Evolutionary conservation across 2,888 invertebrate species (phyloP), one percentile per base, ranked within the genome.

Genomic region (Emmelina monodactyla): DNA sequence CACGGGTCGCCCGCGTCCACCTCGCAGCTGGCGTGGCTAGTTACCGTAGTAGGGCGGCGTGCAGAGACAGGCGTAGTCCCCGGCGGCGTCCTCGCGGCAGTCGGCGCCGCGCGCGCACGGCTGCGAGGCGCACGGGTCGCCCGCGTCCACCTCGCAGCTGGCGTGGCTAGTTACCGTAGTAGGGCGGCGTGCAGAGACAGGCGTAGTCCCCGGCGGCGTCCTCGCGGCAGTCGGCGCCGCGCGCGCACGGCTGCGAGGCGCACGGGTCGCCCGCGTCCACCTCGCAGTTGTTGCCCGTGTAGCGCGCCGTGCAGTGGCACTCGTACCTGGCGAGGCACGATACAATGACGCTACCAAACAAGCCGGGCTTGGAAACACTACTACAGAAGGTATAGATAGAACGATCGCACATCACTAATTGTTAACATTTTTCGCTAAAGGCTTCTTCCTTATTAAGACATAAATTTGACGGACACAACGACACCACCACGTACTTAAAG

Each of bases 211-310:
- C 89, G 29, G 81, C 76, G 14, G 76, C 66, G 55, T 87, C 87
- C 52, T 87, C 86, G 19, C 64, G 61, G 52, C 93, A 93, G 14
- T 67, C 76, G 4, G 87, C 94, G 30, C 82, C 85, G 75, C 94
- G 88, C 42, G 75, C 80, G 62, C 96, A 97, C 9, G 88, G 84
- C 41, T 66, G 72, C 31, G 83, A 85, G 39, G 62, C 58, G 58
- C 92, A 92, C 0, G 89, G 89, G 45, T 88, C 84, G 33, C 91
- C 91, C 60, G 82, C 84, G 70, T 92, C 91, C 62, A 87, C 85
- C 67, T 93, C 88, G 72, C 94, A 94, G 73, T 93, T 92, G 75
- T 89, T 89, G 46, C 94, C 94, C 36, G 89, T 86, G 70, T 91
- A 94, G 36, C 92, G 85, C 19, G 91, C 87, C 38, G 88, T 83